A percentile compares a stretch with the other conserved stretches of the same genome.
Evolutionary conservation across 1,140 invertebrate species (phyloP).

Genomic region (Stenopsyche tienmushanensis): DNA sequence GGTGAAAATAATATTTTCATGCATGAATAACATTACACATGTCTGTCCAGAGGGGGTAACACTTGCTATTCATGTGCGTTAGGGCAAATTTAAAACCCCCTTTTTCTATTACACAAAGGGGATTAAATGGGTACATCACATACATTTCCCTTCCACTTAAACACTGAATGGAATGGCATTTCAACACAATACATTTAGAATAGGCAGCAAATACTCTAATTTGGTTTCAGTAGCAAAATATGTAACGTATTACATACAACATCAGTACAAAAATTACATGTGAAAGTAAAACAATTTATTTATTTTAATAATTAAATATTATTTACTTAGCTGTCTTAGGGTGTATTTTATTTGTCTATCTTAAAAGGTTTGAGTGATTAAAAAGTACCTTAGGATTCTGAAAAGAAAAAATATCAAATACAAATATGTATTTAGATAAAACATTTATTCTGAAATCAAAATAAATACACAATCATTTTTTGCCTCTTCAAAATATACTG

Average conservation of each 20-base stretch:
- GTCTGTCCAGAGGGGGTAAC: slow-evolving; percentile 18
- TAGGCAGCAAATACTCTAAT: slow-evolving; percentile 34
- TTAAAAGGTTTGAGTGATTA: too few relatives aligned
- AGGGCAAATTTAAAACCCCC: slow-evolving; percentile 23
- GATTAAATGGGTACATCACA: slow-evolving; percentile 38
- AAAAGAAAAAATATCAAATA: too few relatives aligned
- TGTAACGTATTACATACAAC: neutral
- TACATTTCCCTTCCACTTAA: slow-evolving; percentile 29
- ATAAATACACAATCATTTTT: too few relatives aligned
- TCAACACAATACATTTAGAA: slow-evolving; percentile 32
- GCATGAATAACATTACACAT: slow-evolving; percentile 36
- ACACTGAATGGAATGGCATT: slow-evolving; percentile 35
- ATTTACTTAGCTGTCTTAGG: too few relatives aligned
- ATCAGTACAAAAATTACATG: too few relatives aligned
- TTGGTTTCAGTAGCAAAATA: neutral
- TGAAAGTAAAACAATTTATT: too few relatives aligned
- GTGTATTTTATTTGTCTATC: too few relatives aligned
- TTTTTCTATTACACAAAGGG: slow-evolving; percentile 37
- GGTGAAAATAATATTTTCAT: slow-evolving; percentile 33
- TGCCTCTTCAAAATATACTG: too few relatives aligned
- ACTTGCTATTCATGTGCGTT: slow-evolving; percentile 4
- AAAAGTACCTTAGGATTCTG: too few relatives aligned
- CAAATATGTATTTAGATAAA: too few relatives aligned
- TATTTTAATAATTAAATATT: too few relatives aligned
- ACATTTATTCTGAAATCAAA: too few relatives aligned